Evolutionary conservation across 2,113 vertebrate genomes (phyloP).

Genomic region (Mastomys coucha): DNA sequence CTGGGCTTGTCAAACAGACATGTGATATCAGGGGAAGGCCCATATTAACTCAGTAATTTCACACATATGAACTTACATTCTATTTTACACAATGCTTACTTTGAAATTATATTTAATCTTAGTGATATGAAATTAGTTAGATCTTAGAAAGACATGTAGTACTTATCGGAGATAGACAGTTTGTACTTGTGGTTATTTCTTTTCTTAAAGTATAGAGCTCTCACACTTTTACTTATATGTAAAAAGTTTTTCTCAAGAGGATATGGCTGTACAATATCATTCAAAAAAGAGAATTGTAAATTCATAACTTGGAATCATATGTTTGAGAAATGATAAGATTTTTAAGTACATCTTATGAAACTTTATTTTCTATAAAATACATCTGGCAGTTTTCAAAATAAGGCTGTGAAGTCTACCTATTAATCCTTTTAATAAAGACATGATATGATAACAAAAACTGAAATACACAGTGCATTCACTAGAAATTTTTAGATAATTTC

Average conservation of each 20-base stretch:
- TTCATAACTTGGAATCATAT: background rate
- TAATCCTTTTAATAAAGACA: background rate
- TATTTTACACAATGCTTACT: background rate
- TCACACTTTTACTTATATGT: background rate
- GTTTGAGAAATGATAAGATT: background rate
- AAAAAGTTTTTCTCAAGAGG: background rate
- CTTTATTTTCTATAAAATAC: conserved; percentile 3
- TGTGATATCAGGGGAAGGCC: background rate
- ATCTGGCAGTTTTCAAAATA: conserved; percentile 14
- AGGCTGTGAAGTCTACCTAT: background rate
- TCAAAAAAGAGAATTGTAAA: background rate
- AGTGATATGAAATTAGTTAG: background rate
- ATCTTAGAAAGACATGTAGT: background rate
- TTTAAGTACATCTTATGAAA: background rate
- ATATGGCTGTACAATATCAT: background rate
- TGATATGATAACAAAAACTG: conserved; percentile 49
- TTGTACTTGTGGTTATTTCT: conserved; percentile 27
- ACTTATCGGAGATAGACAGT: background rate
- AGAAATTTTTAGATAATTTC: background rate
- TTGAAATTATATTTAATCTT: background rate
- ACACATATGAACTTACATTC: background rate
- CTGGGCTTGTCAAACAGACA: background rate
- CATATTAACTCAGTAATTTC: background rate
- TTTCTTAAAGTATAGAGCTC: background rate
- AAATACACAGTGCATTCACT: background rate